These are phyloP conservation scores for Empis stercorea DNA, from an alignment of 2,888 invertebrate genomes.

Conservation along the genomic window DNA sequence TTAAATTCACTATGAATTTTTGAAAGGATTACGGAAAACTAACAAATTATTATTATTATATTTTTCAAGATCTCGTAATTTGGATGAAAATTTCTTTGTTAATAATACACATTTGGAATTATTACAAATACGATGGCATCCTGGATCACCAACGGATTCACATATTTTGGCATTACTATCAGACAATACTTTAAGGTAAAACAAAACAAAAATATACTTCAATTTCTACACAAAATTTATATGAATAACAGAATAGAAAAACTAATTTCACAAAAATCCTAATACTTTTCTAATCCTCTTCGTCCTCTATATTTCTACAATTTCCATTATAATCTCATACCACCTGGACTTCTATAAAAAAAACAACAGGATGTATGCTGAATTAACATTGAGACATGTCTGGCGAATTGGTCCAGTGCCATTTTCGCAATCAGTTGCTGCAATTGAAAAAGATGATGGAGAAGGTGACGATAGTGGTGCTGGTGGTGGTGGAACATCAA, in stretches of 20 bases:
- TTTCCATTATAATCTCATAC: too few species aligned
- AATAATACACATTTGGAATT: constrained; percentile 56
- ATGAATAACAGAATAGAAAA: too few species aligned
- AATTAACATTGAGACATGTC: constrained; percentile 34
- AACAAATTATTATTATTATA: too few species aligned
- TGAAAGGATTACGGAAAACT: too few species aligned
- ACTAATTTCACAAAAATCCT: too few species aligned
- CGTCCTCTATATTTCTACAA: too few species aligned
- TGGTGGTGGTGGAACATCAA: constrained; percentile 15
- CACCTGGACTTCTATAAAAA: too few species aligned
- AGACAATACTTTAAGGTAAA: constrained; percentile 72
- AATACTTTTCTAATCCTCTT: too few species aligned
- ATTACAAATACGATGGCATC: constrained; percentile 73
- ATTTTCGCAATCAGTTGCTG: constrained; percentile 17
- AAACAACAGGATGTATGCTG: constrained; percentile 26
- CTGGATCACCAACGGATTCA: constrained; percentile 59
- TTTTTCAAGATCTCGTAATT: constrained; percentile 46
- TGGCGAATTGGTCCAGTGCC: constrained; percentile 41
- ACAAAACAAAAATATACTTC: too few species aligned
- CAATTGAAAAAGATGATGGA: background rate
- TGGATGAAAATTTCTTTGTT: constrained; percentile 61
- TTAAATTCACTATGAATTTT: too few species aligned
- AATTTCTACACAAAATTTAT: too few species aligned
- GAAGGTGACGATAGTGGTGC: too few species aligned
- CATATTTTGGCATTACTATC: constrained; percentile 71